Evolutionary conservation across 2,113 vertebrate genomes (phyloP).

Genomic region (Murina feae): DNA sequence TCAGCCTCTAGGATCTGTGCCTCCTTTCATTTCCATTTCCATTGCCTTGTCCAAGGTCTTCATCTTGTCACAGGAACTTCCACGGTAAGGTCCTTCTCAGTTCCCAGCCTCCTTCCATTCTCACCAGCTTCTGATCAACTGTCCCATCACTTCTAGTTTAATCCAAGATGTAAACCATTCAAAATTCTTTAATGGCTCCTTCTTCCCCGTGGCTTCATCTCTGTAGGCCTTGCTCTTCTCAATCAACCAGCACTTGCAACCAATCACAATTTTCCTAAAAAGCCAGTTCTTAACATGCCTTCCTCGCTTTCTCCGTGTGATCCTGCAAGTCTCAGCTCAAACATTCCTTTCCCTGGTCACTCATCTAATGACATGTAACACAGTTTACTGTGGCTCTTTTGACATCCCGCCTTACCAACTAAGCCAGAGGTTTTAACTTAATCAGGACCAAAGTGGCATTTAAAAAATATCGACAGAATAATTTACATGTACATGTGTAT

Average conservation of each 20-base stretch:
- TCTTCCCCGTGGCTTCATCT: not conserved
- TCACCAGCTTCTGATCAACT: not conserved
- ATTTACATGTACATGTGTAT: not conserved
- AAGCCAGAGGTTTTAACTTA: not conserved
- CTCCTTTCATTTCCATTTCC: not conserved
- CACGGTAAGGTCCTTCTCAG: not conserved
- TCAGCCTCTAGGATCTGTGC: not conserved
- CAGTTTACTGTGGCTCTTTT: not conserved
- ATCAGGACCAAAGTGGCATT: not conserved
- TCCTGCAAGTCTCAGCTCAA: not conserved
- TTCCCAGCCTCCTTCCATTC: not conserved
- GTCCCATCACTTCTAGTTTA: not conserved
- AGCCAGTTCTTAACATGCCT: not conserved
- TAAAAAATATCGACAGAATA: constrained; percentile 8
- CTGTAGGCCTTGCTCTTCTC: not conserved
- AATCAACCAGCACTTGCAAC: not conserved
- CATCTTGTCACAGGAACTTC: not conserved
- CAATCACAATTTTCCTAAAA: not conserved
- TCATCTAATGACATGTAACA: not conserved
- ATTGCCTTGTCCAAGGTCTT: not conserved
- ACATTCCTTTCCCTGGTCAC: not conserved
- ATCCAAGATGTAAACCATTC: not conserved
- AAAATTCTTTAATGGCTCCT: not conserved
- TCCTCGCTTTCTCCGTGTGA: not conserved
- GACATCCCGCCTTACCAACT: not conserved